Percentiles rank a stretch among this genome's conserved stretches.
Evolutionary conservation across 2,888 invertebrate species (phyloP).

Genomic region (Mythimna albipuncta): DNA sequence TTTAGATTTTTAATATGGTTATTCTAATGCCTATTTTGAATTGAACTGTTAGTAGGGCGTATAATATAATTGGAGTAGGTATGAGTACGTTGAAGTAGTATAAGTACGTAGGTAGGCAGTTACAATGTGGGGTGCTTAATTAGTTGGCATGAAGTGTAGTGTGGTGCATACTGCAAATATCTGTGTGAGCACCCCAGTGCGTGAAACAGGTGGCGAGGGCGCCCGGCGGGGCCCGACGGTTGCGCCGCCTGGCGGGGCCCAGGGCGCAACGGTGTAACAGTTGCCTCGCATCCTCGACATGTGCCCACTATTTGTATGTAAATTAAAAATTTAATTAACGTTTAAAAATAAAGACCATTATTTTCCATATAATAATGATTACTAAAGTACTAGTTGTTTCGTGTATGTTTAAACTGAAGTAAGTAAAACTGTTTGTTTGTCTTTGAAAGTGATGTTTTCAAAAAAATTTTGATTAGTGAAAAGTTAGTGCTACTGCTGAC

Average conservation of each 20-base stretch:
- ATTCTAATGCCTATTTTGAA: slow-evolving; percentile 24
- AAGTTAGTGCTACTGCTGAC: no score
- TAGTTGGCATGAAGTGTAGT: slow-evolving; percentile 53
- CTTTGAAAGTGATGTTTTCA: neutral
- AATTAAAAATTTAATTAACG: slow-evolving; percentile 81
- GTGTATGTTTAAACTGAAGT: neutral
- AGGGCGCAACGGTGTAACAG: slow-evolving; percentile 78
- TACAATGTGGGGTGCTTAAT: slow-evolving; percentile 58
- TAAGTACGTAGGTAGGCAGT: slow-evolving; percentile 12
- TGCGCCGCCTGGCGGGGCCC: slow-evolving; percentile 45
- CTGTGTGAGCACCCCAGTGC: slow-evolving; percentile 58
- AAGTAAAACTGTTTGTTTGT: neutral
- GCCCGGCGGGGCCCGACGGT: slow-evolving; percentile 70
- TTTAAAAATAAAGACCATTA: slow-evolving; percentile 69
- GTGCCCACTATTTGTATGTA: slow-evolving; percentile 74
- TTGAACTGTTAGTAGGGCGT: slow-evolving; percentile 19
- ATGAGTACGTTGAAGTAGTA: neutral
- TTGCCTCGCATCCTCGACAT: slow-evolving; percentile 66
- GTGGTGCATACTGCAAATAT: slow-evolving; percentile 61
- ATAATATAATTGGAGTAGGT: slow-evolving; percentile 18
- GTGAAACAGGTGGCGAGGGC: slow-evolving; percentile 78
- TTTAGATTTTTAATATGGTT: slow-evolving; percentile 19
- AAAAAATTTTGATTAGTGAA: no score
- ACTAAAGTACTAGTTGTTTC: slow-evolving; percentile 32
- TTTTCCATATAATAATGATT: slow-evolving; percentile 66